Evolutionary conservation across 2,888 invertebrate species (phyloP), one percentile per base, ranked within the genome.

Genomic region (Agrilus cyanescens): DNA sequence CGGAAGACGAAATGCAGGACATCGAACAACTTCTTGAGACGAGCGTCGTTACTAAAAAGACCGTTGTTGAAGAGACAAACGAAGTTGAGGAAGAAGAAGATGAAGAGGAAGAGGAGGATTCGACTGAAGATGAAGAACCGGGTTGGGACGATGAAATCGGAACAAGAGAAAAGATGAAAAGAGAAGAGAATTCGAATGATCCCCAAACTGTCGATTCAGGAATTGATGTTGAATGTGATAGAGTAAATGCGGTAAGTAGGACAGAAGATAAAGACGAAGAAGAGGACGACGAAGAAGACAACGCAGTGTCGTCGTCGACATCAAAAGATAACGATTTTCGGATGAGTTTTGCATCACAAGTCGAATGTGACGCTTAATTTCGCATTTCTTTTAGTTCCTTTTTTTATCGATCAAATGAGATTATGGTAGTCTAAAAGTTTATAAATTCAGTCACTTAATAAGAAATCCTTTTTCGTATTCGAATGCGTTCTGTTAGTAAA

Each of bases 91-190:
- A 40, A 32, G 32, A 42, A 8, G 35, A 43, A 32, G 41, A 43
- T 35, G n/a, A n/a, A n/a, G 25, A 32, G 30, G 43, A 40, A 32
- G 32, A 42, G 5, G 35, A 43, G 35, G 41, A 43, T 35, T 16
- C 12, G 38, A 38, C 36, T 44, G 39, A 37, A 29, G 46, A 49
- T 35, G 32, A 25, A 36, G 45, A 43, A 38, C 40, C 44, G 8
- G 36, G 45, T 13, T 14, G 32, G 32, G 41, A 41, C 12, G 20
- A 38, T 15, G 30, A 38, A 15, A 38, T 7, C 30, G 20, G 13
- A 7, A 25, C 7, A 12, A 38, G 10, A 38, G 12, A 34, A 39
- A 18, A 14, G 12, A 14, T 12, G 6, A 36, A 32, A 37, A 33
- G 37, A 12, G 41, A 37, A 6, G 41, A 41, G 32, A 7, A 12